Evolutionary conservation across 2,888 invertebrate species (phyloP).

Genomic region (Sinotaia quadrata): DNA sequence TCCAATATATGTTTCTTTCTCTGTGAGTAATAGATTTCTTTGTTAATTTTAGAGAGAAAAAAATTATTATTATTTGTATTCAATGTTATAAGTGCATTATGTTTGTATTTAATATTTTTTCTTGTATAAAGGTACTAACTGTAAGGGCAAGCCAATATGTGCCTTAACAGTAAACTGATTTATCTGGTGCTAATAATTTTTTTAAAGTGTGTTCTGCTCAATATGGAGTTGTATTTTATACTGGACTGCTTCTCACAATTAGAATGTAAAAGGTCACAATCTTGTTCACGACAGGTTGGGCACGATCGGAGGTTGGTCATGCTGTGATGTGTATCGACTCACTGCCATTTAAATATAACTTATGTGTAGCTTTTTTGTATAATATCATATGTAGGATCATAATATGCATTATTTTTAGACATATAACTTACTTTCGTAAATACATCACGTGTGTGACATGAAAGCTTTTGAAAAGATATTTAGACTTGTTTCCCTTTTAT

Average conservation of each 20-base stretch:
- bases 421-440: too few species aligned
- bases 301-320: not conserved
- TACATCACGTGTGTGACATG: too few species aligned
- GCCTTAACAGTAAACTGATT: slow-evolving; percentile 28
- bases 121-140: slow-evolving; percentile 13
- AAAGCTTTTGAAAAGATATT: too few species aligned
- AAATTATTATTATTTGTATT: not conserved
- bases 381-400: slow-evolving; percentile 13
- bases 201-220: slow-evolving; percentile 25
- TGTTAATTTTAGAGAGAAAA: too few species aligned
- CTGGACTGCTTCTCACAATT: not conserved
- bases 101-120: slow-evolving; percentile 12
- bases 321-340: slow-evolving; percentile 28
- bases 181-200: slow-evolving; percentile 23
- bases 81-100: not conserved
- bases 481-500: slow-evolving; percentile 7
- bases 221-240: not conserved
- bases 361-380: slow-evolving; percentile 22
- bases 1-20: too few species aligned
- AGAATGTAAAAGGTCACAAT: not conserved
- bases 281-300: not conserved
- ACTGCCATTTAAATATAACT: slow-evolving; percentile 23
- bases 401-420: too few species aligned
- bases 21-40: too few species aligned
- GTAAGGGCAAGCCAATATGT: slow-evolving; percentile 22